Percentiles rank a stretch among this genome's conserved stretches.
Conservation (phyloP, 2,888 invertebrate genomes). For the Patella pellucida region DNA sequence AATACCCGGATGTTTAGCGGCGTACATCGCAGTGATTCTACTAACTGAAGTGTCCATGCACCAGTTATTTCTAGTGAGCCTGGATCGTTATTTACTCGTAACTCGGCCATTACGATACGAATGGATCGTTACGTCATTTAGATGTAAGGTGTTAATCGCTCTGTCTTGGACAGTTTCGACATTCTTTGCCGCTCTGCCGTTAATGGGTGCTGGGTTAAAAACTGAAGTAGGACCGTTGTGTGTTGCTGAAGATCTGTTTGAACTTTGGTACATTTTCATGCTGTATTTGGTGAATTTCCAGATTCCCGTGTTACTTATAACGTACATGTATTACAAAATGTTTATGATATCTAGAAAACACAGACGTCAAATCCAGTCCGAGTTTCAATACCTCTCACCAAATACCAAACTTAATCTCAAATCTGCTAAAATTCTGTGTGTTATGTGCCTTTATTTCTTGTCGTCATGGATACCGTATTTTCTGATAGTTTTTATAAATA, state of each 20-base stretch:
- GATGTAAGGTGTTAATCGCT: background rate
- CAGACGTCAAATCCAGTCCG: background rate
- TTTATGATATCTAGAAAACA: constrained; percentile 13
- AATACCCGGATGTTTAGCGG: background rate
- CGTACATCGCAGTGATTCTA: constrained; percentile 3
- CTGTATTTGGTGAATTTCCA: constrained; percentile 1
- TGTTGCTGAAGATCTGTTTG: constrained; percentile 11
- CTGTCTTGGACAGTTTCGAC: constrained; percentile 4
- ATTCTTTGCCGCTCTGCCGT: background rate
- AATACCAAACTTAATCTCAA: background rate
- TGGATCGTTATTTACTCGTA: constrained; percentile 9
- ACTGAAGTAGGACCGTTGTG: background rate
- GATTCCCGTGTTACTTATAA: background rate
- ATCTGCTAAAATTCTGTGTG: constrained; percentile 11
- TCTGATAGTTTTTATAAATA: background rate
- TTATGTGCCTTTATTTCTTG: constrained; percentile 14
- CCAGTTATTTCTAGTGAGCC: constrained; percentile 14
- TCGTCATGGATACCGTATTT: constrained; percentile 19
- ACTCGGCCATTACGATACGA: constrained; percentile 4
- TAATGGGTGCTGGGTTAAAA: background rate
- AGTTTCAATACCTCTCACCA: background rate
- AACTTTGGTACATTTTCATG: constrained; percentile 13
- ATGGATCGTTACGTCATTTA: background rate
- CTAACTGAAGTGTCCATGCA: constrained; percentile 16
- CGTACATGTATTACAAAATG: constrained; percentile 13